phyloP scores from a whole-genome alignment of 2,888 invertebrate genomes.

The Fabriciana adippe region DNA sequence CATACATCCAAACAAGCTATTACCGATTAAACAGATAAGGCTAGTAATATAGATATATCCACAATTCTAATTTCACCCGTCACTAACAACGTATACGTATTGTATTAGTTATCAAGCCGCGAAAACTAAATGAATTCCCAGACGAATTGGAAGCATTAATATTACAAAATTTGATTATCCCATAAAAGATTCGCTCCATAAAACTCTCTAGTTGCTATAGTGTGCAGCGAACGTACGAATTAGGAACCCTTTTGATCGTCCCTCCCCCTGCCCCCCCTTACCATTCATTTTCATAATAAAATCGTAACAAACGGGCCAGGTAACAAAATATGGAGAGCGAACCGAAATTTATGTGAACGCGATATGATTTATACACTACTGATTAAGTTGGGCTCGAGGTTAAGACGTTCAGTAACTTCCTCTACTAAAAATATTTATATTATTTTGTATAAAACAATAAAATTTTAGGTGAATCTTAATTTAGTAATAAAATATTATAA shows the following conservation, averaged over 20 bases:
- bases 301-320: slow-evolving; percentile 81
- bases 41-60: no score
- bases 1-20: no score
- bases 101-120: slow-evolving; percentile 30
- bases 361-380: slow-evolving; percentile 64
- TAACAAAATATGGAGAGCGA: slow-evolving; percentile 81
- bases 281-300: slow-evolving; percentile 83
- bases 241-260: slow-evolving; percentile 79
- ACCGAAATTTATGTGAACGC: slow-evolving; percentile 74
- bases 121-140: slow-evolving; percentile 64
- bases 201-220: slow-evolving; percentile 78
- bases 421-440: no score
- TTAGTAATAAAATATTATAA: neutral
- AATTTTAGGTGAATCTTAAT: neutral
- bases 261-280: slow-evolving; percentile 53
- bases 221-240: slow-evolving; percentile 77
- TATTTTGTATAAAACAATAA: no score
- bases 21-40: no score
- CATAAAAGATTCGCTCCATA: slow-evolving; percentile 81
- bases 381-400: slow-evolving; percentile 26
- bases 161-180: slow-evolving; percentile 82
- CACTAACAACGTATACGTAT: slow-evolving; percentile 11
- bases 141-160: slow-evolving; percentile 76
- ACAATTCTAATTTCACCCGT: slow-evolving; percentile 55
- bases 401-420: slow-evolving; percentile 15